Conservation (phyloP, 2,888 invertebrate species). For the Latheticus oryzae region DNA sequence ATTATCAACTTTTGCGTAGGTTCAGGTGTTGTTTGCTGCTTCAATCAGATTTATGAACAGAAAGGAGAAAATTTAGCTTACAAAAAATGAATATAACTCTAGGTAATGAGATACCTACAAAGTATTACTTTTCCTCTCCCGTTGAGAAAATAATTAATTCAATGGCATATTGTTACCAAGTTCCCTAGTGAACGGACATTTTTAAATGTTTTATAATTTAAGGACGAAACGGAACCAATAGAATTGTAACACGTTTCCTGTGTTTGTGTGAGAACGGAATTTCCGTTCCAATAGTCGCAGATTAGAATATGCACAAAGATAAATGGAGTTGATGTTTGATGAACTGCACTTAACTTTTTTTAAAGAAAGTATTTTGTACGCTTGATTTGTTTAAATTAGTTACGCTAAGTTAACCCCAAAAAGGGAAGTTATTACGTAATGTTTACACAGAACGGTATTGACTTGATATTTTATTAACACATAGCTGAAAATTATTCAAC, state of each 20-base stretch:
- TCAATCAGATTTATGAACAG: no score
- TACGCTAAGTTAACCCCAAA: no score
- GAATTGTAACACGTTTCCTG: conserved; percentile 37
- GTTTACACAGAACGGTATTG: no score
- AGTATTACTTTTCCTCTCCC: no score
- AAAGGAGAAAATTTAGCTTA: no score
- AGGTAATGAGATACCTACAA: no score
- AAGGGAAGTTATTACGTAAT: no score
- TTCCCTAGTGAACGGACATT: conserved; percentile 13
- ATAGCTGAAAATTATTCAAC: no score
- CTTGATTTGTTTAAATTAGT: no score
- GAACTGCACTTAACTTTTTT: neutral
- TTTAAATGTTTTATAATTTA: conserved; percentile 8
- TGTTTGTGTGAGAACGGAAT: conserved; percentile 44
- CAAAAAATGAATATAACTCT: no score
- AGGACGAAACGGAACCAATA: conserved; percentile 31
- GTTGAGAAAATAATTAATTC: conserved; percentile 15
- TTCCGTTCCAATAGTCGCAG: conserved; percentile 45
- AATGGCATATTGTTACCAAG: conserved; percentile 13
- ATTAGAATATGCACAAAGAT: conserved; percentile 33
- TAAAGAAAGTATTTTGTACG: neutral
- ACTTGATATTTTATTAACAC: no score
- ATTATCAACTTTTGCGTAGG: conserved; percentile 7
- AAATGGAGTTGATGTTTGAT: conserved; percentile 11
- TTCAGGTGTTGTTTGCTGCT: conserved; percentile 19